Base-by-base conservation (phyloP, 1,140 invertebrate species). In the Dryas iulia region DNA sequence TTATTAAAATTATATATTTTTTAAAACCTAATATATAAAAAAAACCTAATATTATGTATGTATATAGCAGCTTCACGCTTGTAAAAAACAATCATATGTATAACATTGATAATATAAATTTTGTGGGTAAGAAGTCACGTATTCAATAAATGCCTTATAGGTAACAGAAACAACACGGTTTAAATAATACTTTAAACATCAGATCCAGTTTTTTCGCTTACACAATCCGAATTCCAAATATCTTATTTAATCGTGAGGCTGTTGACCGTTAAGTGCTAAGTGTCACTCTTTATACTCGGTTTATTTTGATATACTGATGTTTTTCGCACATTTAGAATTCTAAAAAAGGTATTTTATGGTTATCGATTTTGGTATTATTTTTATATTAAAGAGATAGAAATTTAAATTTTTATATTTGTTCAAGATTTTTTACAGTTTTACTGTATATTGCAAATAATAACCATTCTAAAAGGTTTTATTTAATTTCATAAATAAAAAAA, bases 241-340 rank as follows among this genome's bases (percentile, higher is more conserved):
- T 47, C 39, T 47, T 47, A 47, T 47, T 47, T 47, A 47, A 47
- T 47, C 39, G 18, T 47, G 66, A 73, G 71, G 66, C 74, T 76
- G 78, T 82, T 78, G 77, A 82, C 71, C 77, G 76, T 59, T 57
- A 69, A 81, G 77, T 75, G 74, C 47, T 77, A 76, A 83, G 68
- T 83, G 78, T 78, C 79, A 79, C 71, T 69, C 78, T 76, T 78
- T 78, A 78, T 77, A 72, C 73, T 62, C 72, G 71, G 72, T 83
- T 78, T 79, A 75, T 79, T 80, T 73, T 72, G 72, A 78, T 81
- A 78, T 77, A 80, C 66, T 69, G 63, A 66, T 72, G 47, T 75
- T 76, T 72, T 78, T 71, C 68, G 62, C 72, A 73, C 67, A 57
- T 73, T 74, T 72, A 54, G 61, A 64, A 53, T 77, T 65, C 59